phyloP scores from a whole-genome alignment of 2,888 invertebrate species.

The Gandaritis pyraliata region DNA sequence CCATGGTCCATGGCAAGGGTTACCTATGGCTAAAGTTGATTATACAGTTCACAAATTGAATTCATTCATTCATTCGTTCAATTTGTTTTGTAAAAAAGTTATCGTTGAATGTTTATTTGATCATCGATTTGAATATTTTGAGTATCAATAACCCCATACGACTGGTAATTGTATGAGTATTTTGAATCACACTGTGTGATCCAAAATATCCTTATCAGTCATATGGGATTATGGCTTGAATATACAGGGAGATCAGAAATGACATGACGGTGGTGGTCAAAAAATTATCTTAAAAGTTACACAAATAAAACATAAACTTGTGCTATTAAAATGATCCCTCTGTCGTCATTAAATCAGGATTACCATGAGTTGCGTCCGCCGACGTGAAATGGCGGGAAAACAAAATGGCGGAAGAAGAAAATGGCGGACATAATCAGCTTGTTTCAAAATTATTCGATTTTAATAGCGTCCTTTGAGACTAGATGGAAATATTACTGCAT shows the following conservation, averaged over 20 bases:
- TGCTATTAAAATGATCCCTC: conserved; percentile 7
- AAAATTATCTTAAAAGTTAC: too few species aligned
- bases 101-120: not conserved
- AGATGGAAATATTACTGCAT: conserved; percentile 3
- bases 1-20: conserved; percentile 8
- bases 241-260: not conserved
- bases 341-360: conserved; percentile 19
- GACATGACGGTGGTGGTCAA: too few species aligned
- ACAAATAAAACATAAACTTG: not conserved
- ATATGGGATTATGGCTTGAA: too few species aligned
- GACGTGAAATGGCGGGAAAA: conserved; percentile 10
- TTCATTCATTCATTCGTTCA: conserved; percentile 9
- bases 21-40: conserved; percentile 7
- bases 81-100: conserved; percentile 1
- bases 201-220: too few species aligned
- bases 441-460: conserved; percentile 14
- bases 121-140: not conserved
- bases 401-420: conserved; percentile 14
- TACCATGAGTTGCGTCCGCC: conserved; percentile 4
- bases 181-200: too few species aligned
- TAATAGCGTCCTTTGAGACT: conserved; percentile 15
- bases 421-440: conserved; percentile 13
- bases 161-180: too few species aligned
- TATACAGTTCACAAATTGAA: conserved; percentile 10
- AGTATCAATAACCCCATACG: too few species aligned